Conservation (phyloP, 2,888 invertebrate genomes). For the Taphrorychus bicolor region DNA sequence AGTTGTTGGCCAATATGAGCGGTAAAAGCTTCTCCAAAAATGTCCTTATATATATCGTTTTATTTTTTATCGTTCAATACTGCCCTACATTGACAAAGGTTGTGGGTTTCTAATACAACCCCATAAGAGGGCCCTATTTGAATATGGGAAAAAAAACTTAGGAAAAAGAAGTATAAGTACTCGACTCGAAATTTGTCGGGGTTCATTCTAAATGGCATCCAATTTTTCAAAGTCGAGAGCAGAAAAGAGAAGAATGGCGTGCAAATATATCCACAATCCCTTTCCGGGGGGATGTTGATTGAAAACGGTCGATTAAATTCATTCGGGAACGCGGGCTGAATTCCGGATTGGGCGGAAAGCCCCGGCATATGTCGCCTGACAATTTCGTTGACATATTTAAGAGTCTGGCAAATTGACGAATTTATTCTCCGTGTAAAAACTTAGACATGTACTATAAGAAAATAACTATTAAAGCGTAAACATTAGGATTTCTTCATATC, state of each 20-base stretch:
- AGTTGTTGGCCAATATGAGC: not conserved
- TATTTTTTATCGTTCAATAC: too few relatives aligned
- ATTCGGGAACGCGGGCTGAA: constrained; percentile 7
- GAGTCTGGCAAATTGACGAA: not conserved
- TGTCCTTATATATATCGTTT: too few relatives aligned
- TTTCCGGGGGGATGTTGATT: constrained; percentile 16
- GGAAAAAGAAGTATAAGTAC: not conserved
- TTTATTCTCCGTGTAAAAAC: too few relatives aligned
- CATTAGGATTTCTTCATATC: too few relatives aligned
- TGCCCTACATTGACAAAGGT: too few relatives aligned
- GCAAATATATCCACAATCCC: constrained; percentile 13
- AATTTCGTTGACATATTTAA: constrained; percentile 4
- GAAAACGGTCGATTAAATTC: constrained; percentile 18
- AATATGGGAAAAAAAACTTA: not conserved
- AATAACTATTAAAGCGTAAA: too few relatives aligned
- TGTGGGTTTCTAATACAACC: too few relatives aligned
- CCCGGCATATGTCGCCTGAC: not conserved
- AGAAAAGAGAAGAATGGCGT: constrained; percentile 21
- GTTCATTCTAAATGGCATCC: constrained; percentile 10
- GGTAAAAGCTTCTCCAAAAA: not conserved
- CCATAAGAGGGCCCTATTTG: not conserved
- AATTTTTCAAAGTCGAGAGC: constrained; percentile 22
- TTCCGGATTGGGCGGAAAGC: not conserved
- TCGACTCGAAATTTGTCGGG: constrained; percentile 15
- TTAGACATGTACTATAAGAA: too few relatives aligned